Conservation (phyloP, 2,888 invertebrate species). For the Nyleta sp. region DNA sequence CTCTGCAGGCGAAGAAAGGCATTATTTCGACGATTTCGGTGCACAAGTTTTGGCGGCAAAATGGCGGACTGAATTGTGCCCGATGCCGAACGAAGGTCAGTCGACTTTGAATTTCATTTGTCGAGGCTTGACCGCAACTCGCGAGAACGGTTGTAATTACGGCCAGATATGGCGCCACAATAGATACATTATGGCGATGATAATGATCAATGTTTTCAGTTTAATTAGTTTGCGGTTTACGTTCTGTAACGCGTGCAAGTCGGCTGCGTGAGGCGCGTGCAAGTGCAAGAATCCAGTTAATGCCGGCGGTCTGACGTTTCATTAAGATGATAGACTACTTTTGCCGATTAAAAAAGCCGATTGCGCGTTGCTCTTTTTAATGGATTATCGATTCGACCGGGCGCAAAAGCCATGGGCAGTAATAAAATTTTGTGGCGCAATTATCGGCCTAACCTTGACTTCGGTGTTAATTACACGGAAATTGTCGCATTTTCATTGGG, state of each 20-base stretch:
- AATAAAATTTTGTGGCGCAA: slow-evolving; percentile 39
- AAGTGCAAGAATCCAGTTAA: slow-evolving; percentile 37
- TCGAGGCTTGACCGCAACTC: slow-evolving; percentile 11
- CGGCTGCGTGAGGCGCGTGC: slow-evolving; percentile 16
- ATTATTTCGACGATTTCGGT: no score
- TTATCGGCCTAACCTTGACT: slow-evolving; percentile 38
- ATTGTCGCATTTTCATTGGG: slow-evolving; percentile 43
- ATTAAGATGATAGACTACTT: slow-evolving; percentile 42
- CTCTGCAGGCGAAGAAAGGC: no score
- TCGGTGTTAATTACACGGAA: slow-evolving; percentile 46
- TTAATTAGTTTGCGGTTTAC: slow-evolving; percentile 53
- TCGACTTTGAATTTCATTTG: background rate
- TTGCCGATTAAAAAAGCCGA: slow-evolving; percentile 24
- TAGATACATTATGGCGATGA: slow-evolving; percentile 43
- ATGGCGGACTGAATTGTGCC: no score
- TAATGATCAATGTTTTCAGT: slow-evolving; percentile 55
- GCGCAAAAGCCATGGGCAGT: background rate
- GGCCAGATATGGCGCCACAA: slow-evolving; percentile 28
- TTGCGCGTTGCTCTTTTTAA: slow-evolving; percentile 30
- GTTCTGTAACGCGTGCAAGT: slow-evolving; percentile 33
- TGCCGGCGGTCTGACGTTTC: slow-evolving; percentile 13
- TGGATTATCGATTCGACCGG: slow-evolving; percentile 36
- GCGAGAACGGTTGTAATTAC: slow-evolving; percentile 29
- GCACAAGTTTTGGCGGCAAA: no score
- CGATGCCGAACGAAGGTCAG: no score